Percentiles rank a stretch among this genome's conserved stretches.
phyloP scores from a whole-genome alignment of 2,797 vertebrate genomes.

The Saxicola maurus region DNA sequence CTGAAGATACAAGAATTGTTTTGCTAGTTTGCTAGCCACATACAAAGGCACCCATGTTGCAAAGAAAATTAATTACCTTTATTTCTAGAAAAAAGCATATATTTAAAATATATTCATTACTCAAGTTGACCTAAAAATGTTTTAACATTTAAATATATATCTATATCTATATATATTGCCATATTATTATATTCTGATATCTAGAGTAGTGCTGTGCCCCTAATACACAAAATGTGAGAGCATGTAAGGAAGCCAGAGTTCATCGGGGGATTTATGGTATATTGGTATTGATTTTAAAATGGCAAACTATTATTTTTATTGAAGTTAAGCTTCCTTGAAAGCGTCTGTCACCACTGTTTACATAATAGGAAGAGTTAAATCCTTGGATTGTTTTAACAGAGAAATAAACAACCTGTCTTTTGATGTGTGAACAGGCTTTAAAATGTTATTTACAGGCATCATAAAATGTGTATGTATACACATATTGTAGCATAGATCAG shows the following conservation, averaged over 20 bases:
- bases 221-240: conserved; percentile 48
- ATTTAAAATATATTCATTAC: conserved; percentile 45
- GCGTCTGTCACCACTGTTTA: conserved; percentile 31
- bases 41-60: conserved; percentile 15
- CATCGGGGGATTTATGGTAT: conserved; percentile 3
- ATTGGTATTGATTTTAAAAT: conserved; percentile 30
- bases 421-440: conserved; percentile 42
- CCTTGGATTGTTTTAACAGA: conserved; percentile 36
- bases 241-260: conserved; percentile 44
- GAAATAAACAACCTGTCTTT: conserved; percentile 57
- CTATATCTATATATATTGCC: conserved; percentile 59
- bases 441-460: conserved; percentile 36
- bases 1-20: not conserved
- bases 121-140: conserved; percentile 54
- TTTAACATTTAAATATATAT: conserved; percentile 53
- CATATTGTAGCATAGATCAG: conserved; percentile 17
- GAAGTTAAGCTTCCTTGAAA: conserved; percentile 40
- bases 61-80: conserved; percentile 1
- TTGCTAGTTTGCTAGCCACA: not conserved
- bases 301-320: conserved; percentile 20
- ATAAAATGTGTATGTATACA: conserved; percentile 19
- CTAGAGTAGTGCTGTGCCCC: conserved; percentile 55
- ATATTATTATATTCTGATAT: conserved; percentile 58
- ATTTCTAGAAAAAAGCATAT: not conserved
- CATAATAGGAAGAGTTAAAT: conserved; percentile 33